Evolutionary conservation across 2,888 invertebrate species (phyloP), one percentile per base, ranked within the genome.

Genomic region (Tortrix viridana): DNA sequence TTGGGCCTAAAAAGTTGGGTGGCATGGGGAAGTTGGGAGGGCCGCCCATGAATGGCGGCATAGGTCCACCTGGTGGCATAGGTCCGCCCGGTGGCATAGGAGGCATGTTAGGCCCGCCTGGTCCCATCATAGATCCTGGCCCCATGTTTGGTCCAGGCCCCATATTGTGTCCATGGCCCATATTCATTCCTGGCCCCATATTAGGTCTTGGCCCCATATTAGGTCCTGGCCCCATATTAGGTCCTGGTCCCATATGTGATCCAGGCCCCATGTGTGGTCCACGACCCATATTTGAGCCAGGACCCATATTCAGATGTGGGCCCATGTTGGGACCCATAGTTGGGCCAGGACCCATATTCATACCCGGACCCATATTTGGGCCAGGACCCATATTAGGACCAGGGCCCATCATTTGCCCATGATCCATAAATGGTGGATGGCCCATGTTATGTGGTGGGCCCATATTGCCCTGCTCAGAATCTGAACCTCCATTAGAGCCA

Each of bases 1-100:
- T 86, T 1, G 89, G 89, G 1, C 89, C 88, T 84, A 87, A 84
- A 50, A 86, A 88, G 69, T 85, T 86, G 0, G 89, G 88, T 2
- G 89, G 89, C 86, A 88, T 87, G 3, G 82, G 79, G 68, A 32
- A 54, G 20, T 52, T 60, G 79, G 79, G 68, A 1, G 88, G 88
- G 1, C 86, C 86, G 38, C 85, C 84, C 81, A 88, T 84, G 65
- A 76, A 79, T 1, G 80, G 78, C 0, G 84, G 82, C 74, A 82
- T 80, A 6, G 71, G 72, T 2, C 73, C 72, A 2, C 52, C 56
- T 2, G 65, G 66, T 18, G 63, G 56, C 54, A 43, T 57, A 5
- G 61, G 60, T 3, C 63, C 65, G 1, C 55, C 54, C 5, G 65
- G 65, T 37, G 66, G 71, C 65, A 70, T 67, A 16, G 66, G 67